These are phyloP conservation scores for Plectrocnemia conspersa DNA, from an alignment of 1,140 invertebrate genomes.

Conservation along the genomic window DNA sequence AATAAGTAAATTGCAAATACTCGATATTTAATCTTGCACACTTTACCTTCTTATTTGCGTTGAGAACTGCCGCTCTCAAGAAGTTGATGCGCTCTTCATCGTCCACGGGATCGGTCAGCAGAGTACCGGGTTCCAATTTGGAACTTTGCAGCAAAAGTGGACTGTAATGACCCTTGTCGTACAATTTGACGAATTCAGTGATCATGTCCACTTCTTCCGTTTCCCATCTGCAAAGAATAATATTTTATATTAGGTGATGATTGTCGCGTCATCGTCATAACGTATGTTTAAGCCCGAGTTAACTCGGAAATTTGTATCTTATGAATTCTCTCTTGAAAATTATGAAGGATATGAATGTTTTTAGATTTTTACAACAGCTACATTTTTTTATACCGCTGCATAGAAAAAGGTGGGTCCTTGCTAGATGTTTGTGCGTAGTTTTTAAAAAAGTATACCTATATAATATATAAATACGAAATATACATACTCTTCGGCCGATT, in stretches of 20 bases:
- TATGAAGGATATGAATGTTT: too few relatives aligned
- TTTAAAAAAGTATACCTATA: not conserved
- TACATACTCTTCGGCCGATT: constrained; percentile 13
- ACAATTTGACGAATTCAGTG: constrained; percentile 64
- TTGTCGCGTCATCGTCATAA: not conserved
- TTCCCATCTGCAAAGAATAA: constrained; percentile 35
- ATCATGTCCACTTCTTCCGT: constrained; percentile 52
- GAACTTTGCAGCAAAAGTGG: constrained; percentile 65
- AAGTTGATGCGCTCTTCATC: constrained; percentile 73
- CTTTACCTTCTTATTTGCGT: constrained; percentile 23
- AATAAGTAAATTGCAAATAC: not conserved
- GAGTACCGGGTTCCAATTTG: constrained; percentile 77
- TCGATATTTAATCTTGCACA: not conserved
- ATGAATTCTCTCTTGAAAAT: too few relatives aligned
- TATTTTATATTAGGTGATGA: not conserved
- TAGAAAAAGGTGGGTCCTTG: too few relatives aligned
- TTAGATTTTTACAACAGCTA: too few relatives aligned
- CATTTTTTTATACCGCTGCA: too few relatives aligned
- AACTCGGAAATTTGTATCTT: too few relatives aligned
- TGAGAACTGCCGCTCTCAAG: constrained; percentile 56
- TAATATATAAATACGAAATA: not conserved
- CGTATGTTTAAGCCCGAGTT: too few relatives aligned
- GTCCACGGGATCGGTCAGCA: constrained; percentile 74
- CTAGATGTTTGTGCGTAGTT: too few relatives aligned
- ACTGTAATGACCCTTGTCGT: constrained; percentile 77